phyloP scores from a whole-genome alignment of 2,113 vertebrate species.

The Acanthisitta chloris region DNA sequence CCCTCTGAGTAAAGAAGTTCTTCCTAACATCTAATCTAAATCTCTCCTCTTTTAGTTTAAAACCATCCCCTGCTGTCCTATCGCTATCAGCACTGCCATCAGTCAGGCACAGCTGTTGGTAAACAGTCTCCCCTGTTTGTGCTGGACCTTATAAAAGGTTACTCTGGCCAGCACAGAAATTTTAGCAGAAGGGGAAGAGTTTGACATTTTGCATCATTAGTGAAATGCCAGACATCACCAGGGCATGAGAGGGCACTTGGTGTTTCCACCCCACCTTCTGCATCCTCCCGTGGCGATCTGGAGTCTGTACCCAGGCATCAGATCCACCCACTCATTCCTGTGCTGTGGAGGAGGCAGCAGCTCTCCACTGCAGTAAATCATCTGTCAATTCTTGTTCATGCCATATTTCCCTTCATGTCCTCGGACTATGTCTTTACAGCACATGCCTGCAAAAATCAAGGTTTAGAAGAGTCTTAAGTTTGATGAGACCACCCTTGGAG shows the following conservation, averaged over 20 bases:
- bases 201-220: not conserved
- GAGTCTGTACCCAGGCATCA: accelerated
- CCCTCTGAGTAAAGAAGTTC: not conserved
- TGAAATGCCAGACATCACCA: not conserved
- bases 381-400: not conserved
- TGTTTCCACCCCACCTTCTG: not conserved
- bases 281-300: accelerated
- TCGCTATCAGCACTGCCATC: not conserved
- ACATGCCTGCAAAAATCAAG: not conserved
- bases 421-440: not conserved
- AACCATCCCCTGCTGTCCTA: not conserved
- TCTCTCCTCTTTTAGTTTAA: not conserved
- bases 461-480: not conserved
- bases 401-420: not conserved
- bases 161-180: not conserved
- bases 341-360: not conserved
- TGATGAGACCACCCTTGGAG: not conserved
- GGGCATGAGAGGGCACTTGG: not conserved
- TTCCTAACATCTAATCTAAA: not conserved
- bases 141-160: not conserved
- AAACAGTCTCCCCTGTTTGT: not conserved
- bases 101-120: not conserved
- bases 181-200: not conserved
- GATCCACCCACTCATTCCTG: too few relatives aligned
- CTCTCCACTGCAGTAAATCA: not conserved